These are phyloP conservation scores for Campoplex capitator DNA, from an alignment of 2,888 invertebrate species.

Conservation along the genomic window DNA sequence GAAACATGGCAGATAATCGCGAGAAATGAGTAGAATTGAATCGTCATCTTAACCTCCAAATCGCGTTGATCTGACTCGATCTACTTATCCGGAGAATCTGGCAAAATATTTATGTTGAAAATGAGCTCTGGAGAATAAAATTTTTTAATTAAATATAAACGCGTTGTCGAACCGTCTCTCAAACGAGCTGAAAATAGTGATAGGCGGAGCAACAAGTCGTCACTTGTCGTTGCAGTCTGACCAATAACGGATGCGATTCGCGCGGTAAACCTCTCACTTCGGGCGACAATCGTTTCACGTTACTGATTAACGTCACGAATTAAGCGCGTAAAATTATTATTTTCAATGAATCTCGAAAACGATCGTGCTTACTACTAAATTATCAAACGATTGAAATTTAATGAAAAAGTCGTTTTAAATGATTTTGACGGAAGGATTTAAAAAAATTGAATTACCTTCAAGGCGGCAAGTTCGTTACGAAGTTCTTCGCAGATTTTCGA, in stretches of 20 bases:
- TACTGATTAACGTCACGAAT: neutral
- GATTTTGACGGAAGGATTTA: neutral
- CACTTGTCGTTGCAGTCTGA: neutral
- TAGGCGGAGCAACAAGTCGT: neutral
- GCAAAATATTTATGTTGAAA: neutral
- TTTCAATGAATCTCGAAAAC: neutral
- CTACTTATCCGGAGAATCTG: neutral
- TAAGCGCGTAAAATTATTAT: neutral
- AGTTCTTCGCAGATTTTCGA: constrained; percentile 80
- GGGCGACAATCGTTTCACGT: neutral
- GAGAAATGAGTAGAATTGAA: no score
- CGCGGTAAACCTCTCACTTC: neutral
- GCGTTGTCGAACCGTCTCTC: neutral
- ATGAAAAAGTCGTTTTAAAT: no score
- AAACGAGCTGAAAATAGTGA: neutral
- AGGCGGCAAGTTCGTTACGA: constrained; percentile 79
- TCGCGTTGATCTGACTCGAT: no score
- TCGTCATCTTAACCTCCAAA: neutral
- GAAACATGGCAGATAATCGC: neutral
- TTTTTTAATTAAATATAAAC: neutral
- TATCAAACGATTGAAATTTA: neutral
- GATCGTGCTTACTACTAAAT: neutral
- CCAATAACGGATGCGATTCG: neutral
- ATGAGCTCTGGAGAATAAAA: neutral
- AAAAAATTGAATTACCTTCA: constrained; percentile 78